Conservation (phyloP, 1,140 invertebrate species). For the Oncopeltus fasciatus region DNA sequence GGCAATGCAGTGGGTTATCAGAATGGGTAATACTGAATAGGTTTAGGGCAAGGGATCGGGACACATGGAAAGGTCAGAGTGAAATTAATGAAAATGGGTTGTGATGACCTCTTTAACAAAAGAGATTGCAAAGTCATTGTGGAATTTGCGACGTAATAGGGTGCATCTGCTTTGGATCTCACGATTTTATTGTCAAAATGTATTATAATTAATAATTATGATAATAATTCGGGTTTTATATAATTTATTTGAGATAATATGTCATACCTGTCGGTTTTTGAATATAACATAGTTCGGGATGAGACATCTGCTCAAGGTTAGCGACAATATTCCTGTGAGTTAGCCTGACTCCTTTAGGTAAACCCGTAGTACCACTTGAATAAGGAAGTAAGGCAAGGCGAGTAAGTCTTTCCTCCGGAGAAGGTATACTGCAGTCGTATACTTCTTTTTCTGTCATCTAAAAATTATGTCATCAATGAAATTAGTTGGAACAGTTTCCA, state of each 20-base stretch:
- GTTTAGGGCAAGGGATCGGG: no score
- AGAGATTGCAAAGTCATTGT: no score
- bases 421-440: neutral
- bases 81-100: neutral
- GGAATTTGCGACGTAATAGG: no score
- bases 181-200: no score
- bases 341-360: neutral
- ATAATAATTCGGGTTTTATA: neutral
- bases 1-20: no score
- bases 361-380: neutral
- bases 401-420: neutral
- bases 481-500: neutral
- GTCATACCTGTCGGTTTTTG: neutral
- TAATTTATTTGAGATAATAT: neutral
- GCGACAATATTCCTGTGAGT: neutral
- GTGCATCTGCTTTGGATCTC: no score
- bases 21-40: no score
- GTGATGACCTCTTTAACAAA: neutral
- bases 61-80: no score
- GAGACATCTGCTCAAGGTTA: neutral
- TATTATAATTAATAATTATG: neutral
- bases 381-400: neutral
- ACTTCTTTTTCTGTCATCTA: neutral
- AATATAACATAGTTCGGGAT: neutral
- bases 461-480: neutral